Evolutionary conservation across 2,113 vertebrate species (phyloP), one percentile per base, ranked within the genome.

Genomic region (Sebastes schlegelii): DNA sequence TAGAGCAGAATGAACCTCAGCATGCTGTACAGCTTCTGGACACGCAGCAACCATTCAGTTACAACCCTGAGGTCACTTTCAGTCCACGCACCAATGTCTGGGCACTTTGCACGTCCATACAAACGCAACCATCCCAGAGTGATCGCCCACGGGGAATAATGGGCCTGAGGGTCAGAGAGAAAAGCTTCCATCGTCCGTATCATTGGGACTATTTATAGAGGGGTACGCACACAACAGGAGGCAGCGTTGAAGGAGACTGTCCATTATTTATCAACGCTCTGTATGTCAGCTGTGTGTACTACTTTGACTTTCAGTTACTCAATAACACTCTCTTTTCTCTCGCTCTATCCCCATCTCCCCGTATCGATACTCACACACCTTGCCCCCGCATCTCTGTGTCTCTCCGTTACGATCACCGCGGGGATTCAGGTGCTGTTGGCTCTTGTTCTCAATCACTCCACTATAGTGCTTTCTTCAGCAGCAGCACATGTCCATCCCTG

Each of bases 231-330:
- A 46, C 63, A 79, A 85, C 88, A 83, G 83, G 79, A 86, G 52
- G 75, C 69, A 5, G 65, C 34, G 75, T 74, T 87, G 72, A 87
- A 78, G 61, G 85, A 82, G 69, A 80, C 48, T 23, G 87, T 88
- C 89, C 78, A 93, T 94, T 94, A 95, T 94, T 93, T 79, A 94
- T 91, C 89, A 81, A 61, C 45, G 43, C 75, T 81, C 83, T 63
- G 74, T 67, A 23, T 89, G 74, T 84, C 84, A 60, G 72, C 54
- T 68, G 68, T 86, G 85, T 86, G 83, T 79, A 52, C 72, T 58
- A 71, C 79, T 90, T 26, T 73, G 63, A 80, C 84, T 80, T 83
- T 74, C 69, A 69, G 57, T 73, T 23, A 67, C 77, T 83, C 70
- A 80, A 66, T 77, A 85, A 57, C 17, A 14, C 63, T 79, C 65